Evolutionary conservation across 2,113 vertebrate genomes (phyloP), one percentile per base, ranked within the genome.

Genomic region (Stigmatopora nigra): DNA sequence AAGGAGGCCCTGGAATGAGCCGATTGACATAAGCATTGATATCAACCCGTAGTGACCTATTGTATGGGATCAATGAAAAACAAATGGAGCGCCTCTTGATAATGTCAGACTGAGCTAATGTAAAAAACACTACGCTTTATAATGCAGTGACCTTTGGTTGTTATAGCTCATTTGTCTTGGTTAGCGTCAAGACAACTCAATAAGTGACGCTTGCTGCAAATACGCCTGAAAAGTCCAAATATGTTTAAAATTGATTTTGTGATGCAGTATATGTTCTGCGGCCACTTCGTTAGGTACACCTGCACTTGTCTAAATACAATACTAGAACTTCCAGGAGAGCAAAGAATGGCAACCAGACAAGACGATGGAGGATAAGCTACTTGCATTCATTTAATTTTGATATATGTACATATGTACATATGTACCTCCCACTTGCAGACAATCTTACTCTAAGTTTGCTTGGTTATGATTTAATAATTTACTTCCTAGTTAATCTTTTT

Each of bases 121-220:
- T 63, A 73, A 73, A 75, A 72, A 71, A 56, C 70, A 69, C 67
- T 66, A 15, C 61, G 81, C 78, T 88, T 86, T 84, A 83, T 88
- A 81, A 85, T 58, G 64, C 48, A 77, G 62, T 81, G 83, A 85
- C 83, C 86, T 87, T 87, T 79, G 69, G 58, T 57, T 72, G 79
- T 46, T 72, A 78, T 46, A 51, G 49, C 75, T 81, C 78, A 80
- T 85, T 82, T 61, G 77, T 87, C 83, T 84, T 47, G 22, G 53
- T 74, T 69, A 81, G 31, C 70, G 59, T 53, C 52, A 63, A 55
- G 1, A 5, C 31, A 69, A 47, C 60, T 68, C 13, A 15, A 56
- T 56, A 56, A 31, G 53, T 16, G 13, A 56, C 53, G 53, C 53
- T 56, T 56, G 22, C 13, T 9, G 59, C n/a, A 45, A 61, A 61